Evolutionary conservation across 2,797 vertebrate species (phyloP).

Genomic region (Coregonus ussuriensis): DNA sequence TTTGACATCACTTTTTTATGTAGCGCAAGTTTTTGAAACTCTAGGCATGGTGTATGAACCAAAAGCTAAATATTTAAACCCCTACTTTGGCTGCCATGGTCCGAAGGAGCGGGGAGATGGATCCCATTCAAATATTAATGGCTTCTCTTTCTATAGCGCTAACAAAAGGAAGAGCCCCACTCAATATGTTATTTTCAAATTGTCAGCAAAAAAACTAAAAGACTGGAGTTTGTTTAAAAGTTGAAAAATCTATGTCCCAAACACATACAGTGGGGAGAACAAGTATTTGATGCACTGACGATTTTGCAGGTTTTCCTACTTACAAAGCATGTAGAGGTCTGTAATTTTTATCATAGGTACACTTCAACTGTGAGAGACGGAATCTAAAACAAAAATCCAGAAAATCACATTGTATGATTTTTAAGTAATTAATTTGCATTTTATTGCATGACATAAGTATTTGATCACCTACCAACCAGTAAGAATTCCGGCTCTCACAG

Average conservation of each 20-base stretch:
- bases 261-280: not conserved
- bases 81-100: conserved; percentile 24
- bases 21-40: conserved; percentile 30
- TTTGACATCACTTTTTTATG: conserved; percentile 39
- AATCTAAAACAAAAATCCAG: too few relatives aligned
- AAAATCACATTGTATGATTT: too few relatives aligned
- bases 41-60: conserved; percentile 15
- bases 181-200: conserved; percentile 7
- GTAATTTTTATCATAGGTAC: too few relatives aligned
- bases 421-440: too few relatives aligned
- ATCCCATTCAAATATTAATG: conserved; percentile 64
- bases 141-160: conserved; percentile 48
- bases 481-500: too few relatives aligned
- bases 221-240: conserved; percentile 16
- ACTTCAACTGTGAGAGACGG: too few relatives aligned
- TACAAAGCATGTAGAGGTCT: too few relatives aligned
- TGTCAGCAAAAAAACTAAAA: conserved; percentile 3
- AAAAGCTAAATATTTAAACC: conserved; percentile 51
- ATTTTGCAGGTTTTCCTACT: too few relatives aligned
- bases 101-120: conserved; percentile 41
- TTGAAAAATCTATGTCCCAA: conserved; percentile 1
- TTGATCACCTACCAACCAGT: too few relatives aligned
- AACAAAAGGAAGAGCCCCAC: conserved; percentile 34
- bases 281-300: too few relatives aligned
- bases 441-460: too few relatives aligned